These are phyloP conservation scores for Istiophorus platypterus DNA, from an alignment of 2,113 vertebrate species.

Conservation along the genomic window DNA sequence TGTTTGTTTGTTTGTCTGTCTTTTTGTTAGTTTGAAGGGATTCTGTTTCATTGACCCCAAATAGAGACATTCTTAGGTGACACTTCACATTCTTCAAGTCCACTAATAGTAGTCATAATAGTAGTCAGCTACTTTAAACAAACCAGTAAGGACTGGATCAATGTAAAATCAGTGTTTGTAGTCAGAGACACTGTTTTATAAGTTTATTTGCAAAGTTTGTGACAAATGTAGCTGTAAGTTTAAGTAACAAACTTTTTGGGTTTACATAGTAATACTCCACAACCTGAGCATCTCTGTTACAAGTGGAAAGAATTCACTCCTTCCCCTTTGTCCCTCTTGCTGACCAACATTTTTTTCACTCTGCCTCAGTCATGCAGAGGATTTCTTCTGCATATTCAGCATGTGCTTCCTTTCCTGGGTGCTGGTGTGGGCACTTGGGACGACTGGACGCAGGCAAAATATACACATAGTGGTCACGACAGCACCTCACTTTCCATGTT, in stretches of 20 bases:
- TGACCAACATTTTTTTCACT: neutral
- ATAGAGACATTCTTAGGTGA: neutral
- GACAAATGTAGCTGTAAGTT: neutral
- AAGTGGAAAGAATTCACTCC: conserved; percentile 38
- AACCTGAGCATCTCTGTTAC: conserved; percentile 50
- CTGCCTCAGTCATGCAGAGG: conserved; percentile 35
- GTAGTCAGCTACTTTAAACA: neutral
- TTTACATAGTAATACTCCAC: conserved; percentile 39
- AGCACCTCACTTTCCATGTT: conserved; percentile 94
- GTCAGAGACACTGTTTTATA: neutral
- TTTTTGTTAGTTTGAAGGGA: conserved; percentile 8
- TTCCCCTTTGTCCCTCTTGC: neutral
- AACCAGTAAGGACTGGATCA: neutral
- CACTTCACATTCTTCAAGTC: too few relatives aligned
- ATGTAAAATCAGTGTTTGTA: neutral
- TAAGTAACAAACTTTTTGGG: conserved; percentile 30
- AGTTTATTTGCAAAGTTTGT: neutral
- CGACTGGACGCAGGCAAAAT: conserved; percentile 90
- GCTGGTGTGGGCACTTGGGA: conserved; percentile 88
- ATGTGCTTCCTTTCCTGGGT: conserved; percentile 88
- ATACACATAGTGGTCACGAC: conserved; percentile 91
- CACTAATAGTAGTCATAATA: too few relatives aligned
- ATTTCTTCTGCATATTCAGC: conserved; percentile 83
- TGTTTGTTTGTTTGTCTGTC: conserved; percentile 22
- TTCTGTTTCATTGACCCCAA: conserved; percentile 16